Conservation (phyloP, 2,113 vertebrate genomes). For the Meleagris gallopavo region DNA sequence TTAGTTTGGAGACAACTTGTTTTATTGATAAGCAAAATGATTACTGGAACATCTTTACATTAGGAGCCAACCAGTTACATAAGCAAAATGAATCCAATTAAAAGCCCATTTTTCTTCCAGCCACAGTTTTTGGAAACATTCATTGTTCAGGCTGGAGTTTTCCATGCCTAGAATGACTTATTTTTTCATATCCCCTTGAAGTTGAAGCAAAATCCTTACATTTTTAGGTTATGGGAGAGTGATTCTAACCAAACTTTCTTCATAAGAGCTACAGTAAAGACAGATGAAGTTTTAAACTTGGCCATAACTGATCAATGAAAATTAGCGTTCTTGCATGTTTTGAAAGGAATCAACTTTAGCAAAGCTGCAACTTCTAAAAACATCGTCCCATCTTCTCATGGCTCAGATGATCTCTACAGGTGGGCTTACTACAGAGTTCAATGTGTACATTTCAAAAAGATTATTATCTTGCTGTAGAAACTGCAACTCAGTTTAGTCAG, state of each 20-base stretch:
- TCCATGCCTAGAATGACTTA: constrained; percentile 32
- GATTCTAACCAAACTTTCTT: constrained; percentile 57
- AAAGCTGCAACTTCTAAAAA: not conserved
- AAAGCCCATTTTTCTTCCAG: constrained; percentile 45
- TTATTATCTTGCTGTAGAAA: not conserved
- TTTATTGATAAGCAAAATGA: constrained; percentile 9
- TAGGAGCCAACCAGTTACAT: constrained; percentile 28
- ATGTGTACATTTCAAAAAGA: not conserved
- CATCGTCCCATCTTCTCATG: not conserved
- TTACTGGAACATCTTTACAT: not conserved
- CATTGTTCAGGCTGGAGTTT: constrained; percentile 57
- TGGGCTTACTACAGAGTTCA: not conserved
- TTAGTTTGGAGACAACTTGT: not conserved
- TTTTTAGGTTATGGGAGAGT: constrained; percentile 65
- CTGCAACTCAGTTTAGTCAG: not conserved
- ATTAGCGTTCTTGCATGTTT: constrained; percentile 11
- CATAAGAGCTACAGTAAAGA: constrained; percentile 43
- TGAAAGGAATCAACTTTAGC: constrained; percentile 2
- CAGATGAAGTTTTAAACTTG: constrained; percentile 49
- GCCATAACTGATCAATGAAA: constrained; percentile 48
- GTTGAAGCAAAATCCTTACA: constrained; percentile 38
- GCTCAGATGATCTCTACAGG: not conserved
- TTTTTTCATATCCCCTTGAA: constrained; percentile 23
- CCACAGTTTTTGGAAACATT: constrained; percentile 59
- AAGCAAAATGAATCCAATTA: constrained; percentile 57